Percentiles rank a stretch among this genome's conserved stretches.
Conservation (phyloP, 2,888 invertebrate genomes). For the Acanthosepion pharaonis region DNA sequence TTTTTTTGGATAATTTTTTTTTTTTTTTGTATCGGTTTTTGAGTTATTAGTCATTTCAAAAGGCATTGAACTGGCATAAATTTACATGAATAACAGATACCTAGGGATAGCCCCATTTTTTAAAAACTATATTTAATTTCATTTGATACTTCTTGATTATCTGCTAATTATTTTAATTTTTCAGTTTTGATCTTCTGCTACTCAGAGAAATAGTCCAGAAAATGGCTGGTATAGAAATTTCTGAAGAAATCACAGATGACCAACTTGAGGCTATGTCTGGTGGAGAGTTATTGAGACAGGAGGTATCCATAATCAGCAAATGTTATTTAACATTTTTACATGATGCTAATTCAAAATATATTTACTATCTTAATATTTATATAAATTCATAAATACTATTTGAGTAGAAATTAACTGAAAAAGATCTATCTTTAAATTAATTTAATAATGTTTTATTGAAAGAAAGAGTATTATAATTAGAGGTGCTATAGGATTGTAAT, state of each 20-base stretch:
- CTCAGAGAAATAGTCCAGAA: slow-evolving; percentile 98
- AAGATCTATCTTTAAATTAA: too few species aligned
- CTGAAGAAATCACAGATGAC: slow-evolving; percentile 95
- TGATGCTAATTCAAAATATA: background rate
- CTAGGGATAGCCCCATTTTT: background rate
- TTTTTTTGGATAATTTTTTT: background rate
- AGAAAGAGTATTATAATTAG: too few species aligned
- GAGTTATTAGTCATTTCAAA: too few species aligned
- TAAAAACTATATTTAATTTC: background rate
- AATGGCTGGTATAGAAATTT: slow-evolving; percentile 98
- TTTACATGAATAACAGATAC: too few species aligned
- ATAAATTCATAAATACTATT: too few species aligned
- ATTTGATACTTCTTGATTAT: background rate
- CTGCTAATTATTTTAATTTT: slow-evolving; percentile 65
- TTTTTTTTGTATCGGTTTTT: too few species aligned
- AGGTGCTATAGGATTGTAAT: too few species aligned
- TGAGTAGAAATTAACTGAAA: too few species aligned
- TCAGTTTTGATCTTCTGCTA: slow-evolving; percentile 87
- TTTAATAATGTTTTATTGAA: too few species aligned
- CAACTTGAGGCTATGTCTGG: slow-evolving; percentile 97
- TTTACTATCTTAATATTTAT: too few species aligned
- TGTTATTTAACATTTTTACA: background rate
- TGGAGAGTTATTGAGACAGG: slow-evolving; percentile 93
- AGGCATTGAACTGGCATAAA: too few species aligned
- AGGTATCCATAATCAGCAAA: slow-evolving; percentile 79